Conservation (phyloP, 2,888 invertebrate genomes). For the Cyclophora punctaria region DNA sequence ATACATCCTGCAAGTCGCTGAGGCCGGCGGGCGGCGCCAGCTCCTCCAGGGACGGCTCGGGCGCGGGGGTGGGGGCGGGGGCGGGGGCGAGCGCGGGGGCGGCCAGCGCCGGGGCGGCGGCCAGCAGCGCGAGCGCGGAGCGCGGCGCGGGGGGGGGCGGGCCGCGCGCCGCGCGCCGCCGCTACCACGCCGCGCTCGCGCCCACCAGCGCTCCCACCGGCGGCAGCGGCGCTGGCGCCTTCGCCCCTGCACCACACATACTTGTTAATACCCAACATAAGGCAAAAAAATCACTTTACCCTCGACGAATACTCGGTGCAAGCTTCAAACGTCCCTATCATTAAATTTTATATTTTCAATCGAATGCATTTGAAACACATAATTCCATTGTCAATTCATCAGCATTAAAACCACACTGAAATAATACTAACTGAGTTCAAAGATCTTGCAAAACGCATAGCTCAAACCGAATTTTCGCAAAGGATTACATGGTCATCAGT, state of each 20-base stretch:
- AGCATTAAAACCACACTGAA: too few species aligned
- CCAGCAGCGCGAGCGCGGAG: constrained; percentile 10
- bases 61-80: constrained; percentile 7
- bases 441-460: too few species aligned
- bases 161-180: constrained; percentile 55
- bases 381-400: too few species aligned
- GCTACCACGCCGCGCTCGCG: constrained; percentile 70
- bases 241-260: constrained; percentile 48
- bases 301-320: too few species aligned
- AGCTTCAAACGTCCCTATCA: too few species aligned
- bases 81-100: constrained; percentile 9
- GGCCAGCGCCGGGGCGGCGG: constrained; percentile 5
- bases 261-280: neutral
- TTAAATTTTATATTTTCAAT: too few species aligned
- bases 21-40: constrained; percentile 47
- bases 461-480: too few species aligned
- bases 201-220: constrained; percentile 73
- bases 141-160: constrained; percentile 12
- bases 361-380: too few species aligned
- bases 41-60: constrained; percentile 30
- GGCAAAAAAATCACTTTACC: too few species aligned
- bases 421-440: too few species aligned
- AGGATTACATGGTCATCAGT: too few species aligned
- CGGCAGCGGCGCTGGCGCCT: constrained; percentile 78
- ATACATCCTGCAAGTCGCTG: constrained; percentile 61